Base-by-base conservation (phyloP, 2,113 vertebrate genomes). In the Lepidothrix coronata region DNA sequence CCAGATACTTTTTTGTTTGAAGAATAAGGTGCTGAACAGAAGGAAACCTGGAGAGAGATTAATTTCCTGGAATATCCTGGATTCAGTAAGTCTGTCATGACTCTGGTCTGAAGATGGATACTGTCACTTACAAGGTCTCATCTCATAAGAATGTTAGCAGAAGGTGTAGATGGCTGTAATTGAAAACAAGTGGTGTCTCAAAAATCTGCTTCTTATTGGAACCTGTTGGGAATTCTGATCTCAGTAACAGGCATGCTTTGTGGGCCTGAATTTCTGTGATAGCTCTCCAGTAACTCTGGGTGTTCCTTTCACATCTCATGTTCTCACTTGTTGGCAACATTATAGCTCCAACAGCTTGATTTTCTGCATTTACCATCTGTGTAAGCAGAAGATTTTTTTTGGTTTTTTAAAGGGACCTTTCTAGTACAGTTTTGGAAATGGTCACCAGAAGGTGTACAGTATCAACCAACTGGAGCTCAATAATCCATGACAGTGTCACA, bases 121-220 rank as follows among this genome's bases (percentile, higher is more conserved):
- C n/a, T 70, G 41, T 74, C 85, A 95, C 91, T 55, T 93, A 88
- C 46, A 48, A 80, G 46, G 91, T 63, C 63, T 94, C 54, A 80
- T 94, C 74, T 93, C 5, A 3, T 67, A 95, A 95, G 87, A 96
- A 95, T 74, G 58, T 80, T 93, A 91, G 67, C 77, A 89, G 76
- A 94, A 95, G 78, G 66, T 94, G 77, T 85, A 85, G 44, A 46
- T 88, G 63, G 18, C 55, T 91, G 72, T 96, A 95, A 91, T 62
- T 93, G 90, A 91, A 94, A 94, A 80, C 88, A 90, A 91, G 35
- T 83, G 49, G 21, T 86, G 39, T 85, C 58, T 95, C 59, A 51
- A 80, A 90, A 89, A 79, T 63, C 63, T 88, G 68, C 55, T 95
- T 80, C 72, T 88, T 93, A 91, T 63, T 94, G 85, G 68, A 85